Base-by-base conservation (phyloP, 1,140 invertebrate species). In the Drosophila burlai region DNA sequence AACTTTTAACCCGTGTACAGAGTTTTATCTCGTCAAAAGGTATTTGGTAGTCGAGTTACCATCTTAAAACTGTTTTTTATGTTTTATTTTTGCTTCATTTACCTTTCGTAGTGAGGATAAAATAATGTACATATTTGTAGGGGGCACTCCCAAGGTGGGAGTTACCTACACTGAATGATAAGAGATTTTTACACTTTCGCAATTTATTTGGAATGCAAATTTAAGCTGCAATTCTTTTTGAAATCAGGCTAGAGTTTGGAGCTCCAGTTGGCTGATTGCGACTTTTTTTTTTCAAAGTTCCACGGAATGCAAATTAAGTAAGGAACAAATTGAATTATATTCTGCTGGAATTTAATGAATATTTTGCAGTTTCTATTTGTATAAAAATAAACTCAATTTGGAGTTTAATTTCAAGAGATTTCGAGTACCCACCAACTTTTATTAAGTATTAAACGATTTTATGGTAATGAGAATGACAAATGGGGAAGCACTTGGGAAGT, bases 51-150 rank as follows among this genome's bases (percentile, higher is more conserved):
- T 68, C 66, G 66, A 50, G 16, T 15, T 52, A 52, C 21, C 16
- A 5, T 3, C 34, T 7, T 15, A 16, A 15, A 7, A 24, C 11
- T 18, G 16, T 15, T 24, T 40, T 24, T 45, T 10, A 10, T 43
- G 15, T 4, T 43, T n/a, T 43, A 42, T 64, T 36, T 68, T 68
- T n/a, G 16, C 18, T 24, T 24, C 2, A 24, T 21, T 47, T 67
- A 16, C 24, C 24, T 47, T 31, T 68, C 11, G 7, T 18, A 16
- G 36, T 24, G 58, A 34, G 15, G 18, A 62, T 59, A 55, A 24
- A 55, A 16, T 29, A 46, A 76, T 45, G 62, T 38, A 76, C 77
- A 77, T 61, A 69, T 77, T 77, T 67, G 38, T 8, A 2, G 47
- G 47, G 7, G 29, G 18, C 55, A 55, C 36, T 26, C 34, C 29